Percentiles rank a stretch among this genome's conserved stretches.
Conservation (phyloP, 2,113 vertebrate species). For the Chelonoidis abingdonii region DNA sequence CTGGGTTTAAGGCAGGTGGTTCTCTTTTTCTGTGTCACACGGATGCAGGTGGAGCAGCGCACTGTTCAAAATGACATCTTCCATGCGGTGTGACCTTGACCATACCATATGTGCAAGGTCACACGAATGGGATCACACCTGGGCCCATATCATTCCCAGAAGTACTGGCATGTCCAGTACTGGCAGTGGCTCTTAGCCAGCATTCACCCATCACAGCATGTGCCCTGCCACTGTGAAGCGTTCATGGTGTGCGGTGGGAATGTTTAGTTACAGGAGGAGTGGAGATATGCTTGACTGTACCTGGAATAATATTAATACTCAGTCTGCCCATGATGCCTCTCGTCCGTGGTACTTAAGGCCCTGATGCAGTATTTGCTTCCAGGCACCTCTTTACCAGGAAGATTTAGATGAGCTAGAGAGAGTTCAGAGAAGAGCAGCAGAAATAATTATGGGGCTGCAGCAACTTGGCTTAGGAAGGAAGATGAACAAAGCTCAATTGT, state of each 20-base stretch:
- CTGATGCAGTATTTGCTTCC: background rate
- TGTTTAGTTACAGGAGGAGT: background rate
- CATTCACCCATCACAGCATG: too few relatives aligned
- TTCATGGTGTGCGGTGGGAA: background rate
- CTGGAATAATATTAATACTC: background rate
- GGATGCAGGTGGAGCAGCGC: background rate
- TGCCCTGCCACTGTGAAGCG: background rate
- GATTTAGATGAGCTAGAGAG: background rate
- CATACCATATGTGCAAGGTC: background rate
- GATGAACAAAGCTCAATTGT: background rate
- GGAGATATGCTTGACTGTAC: background rate
- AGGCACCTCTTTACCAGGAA: background rate
- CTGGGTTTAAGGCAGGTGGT: too few relatives aligned
- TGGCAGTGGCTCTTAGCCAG: background rate
- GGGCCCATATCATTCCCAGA: background rate
- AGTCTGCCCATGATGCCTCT: background rate
- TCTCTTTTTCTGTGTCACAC: background rate
- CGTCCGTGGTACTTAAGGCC: background rate
- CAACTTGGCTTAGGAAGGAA: background rate
- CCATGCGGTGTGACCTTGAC: background rate
- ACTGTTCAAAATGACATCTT: background rate
- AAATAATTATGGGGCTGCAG: background rate
- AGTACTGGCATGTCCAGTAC: background rate
- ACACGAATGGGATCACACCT: too few relatives aligned
- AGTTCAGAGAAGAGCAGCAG: accelerated